Evolutionary conservation across 2,113 vertebrate genomes (phyloP).

Genomic region (Genyomyrus donnyi): DNA sequence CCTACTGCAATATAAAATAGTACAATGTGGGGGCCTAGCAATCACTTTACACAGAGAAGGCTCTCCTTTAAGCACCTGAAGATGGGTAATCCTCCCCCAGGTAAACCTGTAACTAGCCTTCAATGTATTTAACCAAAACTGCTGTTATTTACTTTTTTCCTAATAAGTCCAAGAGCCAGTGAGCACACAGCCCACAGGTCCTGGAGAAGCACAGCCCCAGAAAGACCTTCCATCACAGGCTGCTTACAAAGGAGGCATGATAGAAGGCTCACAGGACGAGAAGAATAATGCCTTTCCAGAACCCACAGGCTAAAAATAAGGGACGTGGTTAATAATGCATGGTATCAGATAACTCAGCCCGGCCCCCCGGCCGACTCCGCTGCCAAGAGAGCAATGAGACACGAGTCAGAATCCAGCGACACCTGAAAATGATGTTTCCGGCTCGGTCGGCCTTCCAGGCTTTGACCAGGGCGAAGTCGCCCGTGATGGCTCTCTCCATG

Average conservation of each 20-base stretch:
- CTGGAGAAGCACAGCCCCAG: background rate
- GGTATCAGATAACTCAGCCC: background rate
- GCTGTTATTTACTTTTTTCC: background rate
- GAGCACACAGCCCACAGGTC: background rate
- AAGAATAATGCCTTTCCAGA: background rate
- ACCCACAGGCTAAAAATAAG: background rate
- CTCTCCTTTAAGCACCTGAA: too few relatives aligned
- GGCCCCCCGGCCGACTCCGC: background rate
- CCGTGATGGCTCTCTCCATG: conserved; percentile 87
- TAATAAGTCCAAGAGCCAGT: background rate
- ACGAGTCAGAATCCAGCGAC: conserved; percentile 6
- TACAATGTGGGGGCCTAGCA: background rate
- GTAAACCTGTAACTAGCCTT: background rate
- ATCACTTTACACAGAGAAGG: background rate
- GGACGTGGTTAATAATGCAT: conserved; percentile 11
- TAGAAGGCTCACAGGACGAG: background rate
- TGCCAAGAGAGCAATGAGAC: background rate
- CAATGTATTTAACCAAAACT: background rate
- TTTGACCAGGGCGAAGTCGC: conserved; percentile 90
- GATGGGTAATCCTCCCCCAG: background rate
- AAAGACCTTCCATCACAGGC: background rate
- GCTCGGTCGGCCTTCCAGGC: conserved; percentile 94
- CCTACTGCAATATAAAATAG: conserved; percentile 3
- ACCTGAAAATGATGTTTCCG: conserved; percentile 96
- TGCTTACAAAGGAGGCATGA: background rate